Evolutionary conservation across 37 sponge, comb jelly and placozoan genomes (phyloP).

Genomic region (Ianthella basta): DNA sequence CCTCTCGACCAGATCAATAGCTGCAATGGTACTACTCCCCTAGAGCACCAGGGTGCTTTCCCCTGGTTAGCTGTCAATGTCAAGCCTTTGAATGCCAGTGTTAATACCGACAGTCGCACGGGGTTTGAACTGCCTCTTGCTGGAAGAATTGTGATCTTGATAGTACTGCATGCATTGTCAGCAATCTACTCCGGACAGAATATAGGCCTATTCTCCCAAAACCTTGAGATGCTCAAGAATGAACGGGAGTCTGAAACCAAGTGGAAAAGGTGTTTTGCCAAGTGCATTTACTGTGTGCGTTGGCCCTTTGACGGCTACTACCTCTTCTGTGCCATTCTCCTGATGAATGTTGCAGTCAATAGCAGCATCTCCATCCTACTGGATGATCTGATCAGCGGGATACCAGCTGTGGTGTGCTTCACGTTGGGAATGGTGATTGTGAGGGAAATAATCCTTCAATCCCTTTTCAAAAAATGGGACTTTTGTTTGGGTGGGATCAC

Average conservation of each 20-base stretch:
- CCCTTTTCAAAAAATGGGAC: conserved; percentile 90
- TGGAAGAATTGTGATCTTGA: conserved; percentile 61
- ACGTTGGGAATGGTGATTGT: conserved; percentile 89
- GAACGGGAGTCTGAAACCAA: conserved; percentile 81
- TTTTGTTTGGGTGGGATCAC: conserved; percentile 89
- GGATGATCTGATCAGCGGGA: conserved; percentile 65
- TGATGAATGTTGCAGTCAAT: conserved; percentile 97
- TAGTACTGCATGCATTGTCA: conserved; percentile 74
- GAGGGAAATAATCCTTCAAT: conserved; percentile 97
- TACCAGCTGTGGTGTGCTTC: conserved; percentile 73
- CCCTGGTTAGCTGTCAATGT: no score
- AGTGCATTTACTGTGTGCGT: conserved; percentile 82
- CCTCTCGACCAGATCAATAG: no score
- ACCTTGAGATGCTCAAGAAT: conserved; percentile 87
- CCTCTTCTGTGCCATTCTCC: conserved; percentile 92
- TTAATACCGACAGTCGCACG: no score
- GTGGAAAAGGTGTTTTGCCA: conserved; percentile 77
- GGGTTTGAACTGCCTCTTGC: conserved; percentile 62
- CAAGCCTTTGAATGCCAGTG: no score
- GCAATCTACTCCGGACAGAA: conserved; percentile 95
- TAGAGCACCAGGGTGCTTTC: no score
- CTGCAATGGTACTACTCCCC: no score
- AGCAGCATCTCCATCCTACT: conserved; percentile 89
- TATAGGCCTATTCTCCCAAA: conserved; percentile 94
- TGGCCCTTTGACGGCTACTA: conserved; percentile 96